These are phyloP conservation scores for Antigone vipio DNA, from an alignment of 2,113 vertebrate species.

Conservation along the genomic window DNA sequence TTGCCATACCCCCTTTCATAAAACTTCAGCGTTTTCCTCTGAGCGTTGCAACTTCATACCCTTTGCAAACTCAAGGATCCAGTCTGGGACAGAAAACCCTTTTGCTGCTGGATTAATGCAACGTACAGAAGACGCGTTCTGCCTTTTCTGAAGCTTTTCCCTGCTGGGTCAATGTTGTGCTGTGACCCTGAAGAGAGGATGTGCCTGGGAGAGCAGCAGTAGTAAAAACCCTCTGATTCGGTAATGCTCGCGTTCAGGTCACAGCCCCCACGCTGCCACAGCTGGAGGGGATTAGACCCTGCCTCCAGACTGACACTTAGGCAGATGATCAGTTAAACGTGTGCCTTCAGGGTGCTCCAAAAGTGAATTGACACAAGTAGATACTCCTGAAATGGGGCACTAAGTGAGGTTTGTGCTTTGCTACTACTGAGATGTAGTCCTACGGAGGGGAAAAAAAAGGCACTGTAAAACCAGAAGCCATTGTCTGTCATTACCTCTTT, in stretches of 20 bases:
- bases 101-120: background rate
- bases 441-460: background rate
- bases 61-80: background rate
- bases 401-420: background rate
- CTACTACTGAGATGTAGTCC: background rate
- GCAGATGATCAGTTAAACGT: background rate
- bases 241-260: rapidly evolving
- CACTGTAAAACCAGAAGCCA: background rate
- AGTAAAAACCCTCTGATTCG: background rate
- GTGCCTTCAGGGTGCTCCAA: background rate
- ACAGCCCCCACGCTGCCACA: background rate
- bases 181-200: background rate
- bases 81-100: background rate
- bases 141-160: background rate
- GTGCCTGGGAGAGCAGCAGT: background rate
- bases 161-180: rapidly evolving
- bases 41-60: background rate
- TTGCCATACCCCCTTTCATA: rapidly evolving
- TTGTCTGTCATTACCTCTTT: background rate
- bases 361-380: background rate
- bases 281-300: background rate
- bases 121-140: rapidly evolving
- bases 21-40: background rate
- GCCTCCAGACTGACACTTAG: background rate
- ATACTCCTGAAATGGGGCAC: background rate